phyloP scores from a whole-genome alignment of 2,113 vertebrate species.

The Speoplatyrhinus poulsoni region DNA sequence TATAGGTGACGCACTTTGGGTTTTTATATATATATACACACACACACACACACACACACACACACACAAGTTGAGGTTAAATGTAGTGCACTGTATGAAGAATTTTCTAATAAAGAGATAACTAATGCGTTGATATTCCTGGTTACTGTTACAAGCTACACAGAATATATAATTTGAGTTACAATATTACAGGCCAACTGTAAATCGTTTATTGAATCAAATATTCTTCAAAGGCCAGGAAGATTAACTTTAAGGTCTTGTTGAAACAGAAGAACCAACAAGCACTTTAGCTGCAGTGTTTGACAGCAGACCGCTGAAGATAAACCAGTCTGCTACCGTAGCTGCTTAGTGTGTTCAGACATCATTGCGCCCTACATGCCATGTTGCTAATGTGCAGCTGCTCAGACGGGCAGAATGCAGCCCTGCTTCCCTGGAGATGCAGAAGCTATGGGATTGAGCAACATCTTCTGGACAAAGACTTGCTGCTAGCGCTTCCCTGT shows the following conservation, averaged over 20 bases:
- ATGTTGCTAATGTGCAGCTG: background rate
- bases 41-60: too few relatives aligned
- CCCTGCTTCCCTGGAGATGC: background rate
- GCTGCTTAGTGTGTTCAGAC: background rate
- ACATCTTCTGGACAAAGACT: background rate
- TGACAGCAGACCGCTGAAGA: too few relatives aligned
- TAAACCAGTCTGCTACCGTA: background rate
- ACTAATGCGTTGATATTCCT: constrained; percentile 33
- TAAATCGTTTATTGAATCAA: background rate
- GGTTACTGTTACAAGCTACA: constrained; percentile 24
- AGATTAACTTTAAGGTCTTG: background rate
- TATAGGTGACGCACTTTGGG: constrained; percentile 46
- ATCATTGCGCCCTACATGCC: too few relatives aligned
- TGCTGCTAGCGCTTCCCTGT: too few relatives aligned
- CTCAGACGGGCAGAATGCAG: constrained; percentile 32
- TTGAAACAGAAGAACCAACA: too few relatives aligned
- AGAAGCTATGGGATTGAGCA: background rate
- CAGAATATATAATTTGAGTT: too few relatives aligned
- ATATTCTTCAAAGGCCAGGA: background rate
- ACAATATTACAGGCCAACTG: too few relatives aligned
- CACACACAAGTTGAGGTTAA: constrained; percentile 53
- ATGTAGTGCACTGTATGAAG: constrained; percentile 58
- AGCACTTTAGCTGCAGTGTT: too few relatives aligned
- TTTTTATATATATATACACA: too few relatives aligned
- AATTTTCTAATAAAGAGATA: constrained; percentile 69